Conservation (phyloP, 1,140 invertebrate genomes). For the Drosophila subpulchrella region DNA sequence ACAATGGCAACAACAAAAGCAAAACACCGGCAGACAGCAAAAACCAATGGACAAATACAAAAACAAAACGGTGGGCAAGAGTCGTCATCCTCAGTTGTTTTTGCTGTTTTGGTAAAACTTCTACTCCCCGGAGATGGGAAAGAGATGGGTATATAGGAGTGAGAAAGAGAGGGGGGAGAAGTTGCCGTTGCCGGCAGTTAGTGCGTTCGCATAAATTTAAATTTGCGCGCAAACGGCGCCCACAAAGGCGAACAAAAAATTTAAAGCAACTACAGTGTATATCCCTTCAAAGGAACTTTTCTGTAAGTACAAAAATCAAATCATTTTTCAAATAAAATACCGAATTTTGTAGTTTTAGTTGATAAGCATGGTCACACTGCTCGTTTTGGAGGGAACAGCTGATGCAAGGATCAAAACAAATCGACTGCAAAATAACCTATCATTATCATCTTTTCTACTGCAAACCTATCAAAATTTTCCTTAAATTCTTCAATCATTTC, state of each 20-base stretch:
- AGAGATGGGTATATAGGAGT: conserved; percentile 6
- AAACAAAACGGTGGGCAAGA: conserved; percentile 29
- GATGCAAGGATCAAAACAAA: neutral
- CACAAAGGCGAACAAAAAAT: conserved; percentile 31
- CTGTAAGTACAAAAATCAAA: too few species aligned
- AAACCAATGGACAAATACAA: conserved; percentile 43
- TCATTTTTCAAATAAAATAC: neutral
- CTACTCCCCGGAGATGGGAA: conserved; percentile 14
- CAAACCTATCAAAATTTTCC: too few species aligned
- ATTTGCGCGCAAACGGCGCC: conserved; percentile 72
- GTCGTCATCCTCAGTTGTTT: conserved; percentile 29
- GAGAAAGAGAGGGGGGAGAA: neutral
- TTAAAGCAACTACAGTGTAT: conserved; percentile 9
- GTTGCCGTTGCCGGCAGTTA: conserved; percentile 59
- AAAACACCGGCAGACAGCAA: conserved; percentile 40
- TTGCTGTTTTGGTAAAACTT: conserved; percentile 51
- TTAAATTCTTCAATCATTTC: neutral
- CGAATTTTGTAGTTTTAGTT: neutral
- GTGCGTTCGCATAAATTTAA: conserved; percentile 75
- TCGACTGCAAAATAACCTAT: neutral
- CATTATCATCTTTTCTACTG: too few species aligned
- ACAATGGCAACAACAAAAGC: conserved; percentile 47
- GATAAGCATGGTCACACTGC: neutral
- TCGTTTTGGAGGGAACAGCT: neutral
- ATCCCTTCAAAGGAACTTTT: too few species aligned